Percentiles rank a stretch among this genome's conserved stretches.
These are phyloP conservation scores for Drosophila orosa DNA, from an alignment of 1,140 invertebrate species.

Conservation along the genomic window DNA sequence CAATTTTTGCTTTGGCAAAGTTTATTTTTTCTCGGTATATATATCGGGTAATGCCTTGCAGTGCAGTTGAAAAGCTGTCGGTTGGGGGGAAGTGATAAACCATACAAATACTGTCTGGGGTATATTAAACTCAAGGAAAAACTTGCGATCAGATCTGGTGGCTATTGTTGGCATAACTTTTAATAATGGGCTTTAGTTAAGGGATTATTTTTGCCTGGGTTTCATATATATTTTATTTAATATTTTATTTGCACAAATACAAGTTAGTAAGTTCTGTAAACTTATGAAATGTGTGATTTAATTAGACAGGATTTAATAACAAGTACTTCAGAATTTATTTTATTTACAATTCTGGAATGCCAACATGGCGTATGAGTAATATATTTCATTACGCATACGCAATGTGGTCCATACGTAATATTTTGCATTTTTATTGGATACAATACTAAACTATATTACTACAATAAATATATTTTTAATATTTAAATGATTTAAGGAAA, in stretches of 20 bases:
- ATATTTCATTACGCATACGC: neutral
- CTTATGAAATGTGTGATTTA: neutral
- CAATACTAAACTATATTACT: no score
- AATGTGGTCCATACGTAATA: neutral
- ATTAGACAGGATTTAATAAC: neutral
- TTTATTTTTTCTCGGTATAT: constrained; percentile 44
- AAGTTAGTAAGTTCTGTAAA: no score
- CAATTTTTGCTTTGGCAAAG: constrained; percentile 72
- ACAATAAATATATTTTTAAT: no score
- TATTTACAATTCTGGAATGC: neutral
- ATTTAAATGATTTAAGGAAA: no score
- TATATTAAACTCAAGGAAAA: constrained; percentile 16
- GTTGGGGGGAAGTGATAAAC: constrained; percentile 19
- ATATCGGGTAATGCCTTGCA: constrained; percentile 13
- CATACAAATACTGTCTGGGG: constrained; percentile 23
- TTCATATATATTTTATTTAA: neutral
- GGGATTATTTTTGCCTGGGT: neutral
- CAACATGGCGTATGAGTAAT: constrained; percentile 6
- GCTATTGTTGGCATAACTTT: constrained; percentile 11
- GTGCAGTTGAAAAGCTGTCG: neutral
- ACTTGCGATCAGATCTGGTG: constrained; percentile 17
- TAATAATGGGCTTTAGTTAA: neutral
- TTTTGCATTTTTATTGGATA: neutral
- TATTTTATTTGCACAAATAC: neutral
- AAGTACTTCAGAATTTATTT: neutral